Conservation (phyloP, 2,113 vertebrate genomes). For the Pelecanoides urinatrix region DNA sequence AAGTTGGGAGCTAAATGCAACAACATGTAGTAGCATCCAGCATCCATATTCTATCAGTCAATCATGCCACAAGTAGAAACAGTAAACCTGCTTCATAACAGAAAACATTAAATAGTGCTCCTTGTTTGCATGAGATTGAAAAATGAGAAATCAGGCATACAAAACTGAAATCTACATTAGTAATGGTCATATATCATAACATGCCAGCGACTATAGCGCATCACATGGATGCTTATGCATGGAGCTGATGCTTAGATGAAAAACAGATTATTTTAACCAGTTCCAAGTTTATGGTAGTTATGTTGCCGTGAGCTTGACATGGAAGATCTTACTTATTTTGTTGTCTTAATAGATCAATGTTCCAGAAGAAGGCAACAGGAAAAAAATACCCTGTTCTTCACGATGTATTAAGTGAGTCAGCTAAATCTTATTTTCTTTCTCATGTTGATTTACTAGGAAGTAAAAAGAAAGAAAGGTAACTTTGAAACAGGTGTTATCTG, state of each 20-base stretch:
- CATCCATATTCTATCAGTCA: background rate
- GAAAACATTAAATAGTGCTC: background rate
- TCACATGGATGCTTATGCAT: background rate
- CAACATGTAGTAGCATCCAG: background rate
- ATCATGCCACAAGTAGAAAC: background rate
- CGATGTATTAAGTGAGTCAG: conserved; percentile 77
- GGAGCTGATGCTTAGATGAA: background rate
- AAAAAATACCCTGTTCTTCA: conserved; percentile 54
- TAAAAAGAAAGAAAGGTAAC: background rate
- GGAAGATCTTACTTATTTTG: background rate
- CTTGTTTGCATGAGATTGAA: background rate
- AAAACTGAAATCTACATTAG: background rate
- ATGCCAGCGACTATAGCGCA: background rate
- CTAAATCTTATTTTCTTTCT: background rate
- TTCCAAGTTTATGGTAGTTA: background rate
- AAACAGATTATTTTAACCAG: background rate
- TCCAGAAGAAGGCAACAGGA: conserved; percentile 69
- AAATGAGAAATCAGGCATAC: background rate
- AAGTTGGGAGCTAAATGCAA: conserved; percentile 7
- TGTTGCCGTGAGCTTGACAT: background rate
- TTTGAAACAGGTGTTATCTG: background rate
- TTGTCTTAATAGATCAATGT: conserved; percentile 74
- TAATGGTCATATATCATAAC: background rate
- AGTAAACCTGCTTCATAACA: background rate
- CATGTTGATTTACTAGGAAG: background rate